Percentiles rank a stretch among this genome's conserved stretches.
These are phyloP conservation scores for Gracilinanus agilis DNA, from an alignment of 2,113 vertebrate species.

Conservation along the genomic window DNA sequence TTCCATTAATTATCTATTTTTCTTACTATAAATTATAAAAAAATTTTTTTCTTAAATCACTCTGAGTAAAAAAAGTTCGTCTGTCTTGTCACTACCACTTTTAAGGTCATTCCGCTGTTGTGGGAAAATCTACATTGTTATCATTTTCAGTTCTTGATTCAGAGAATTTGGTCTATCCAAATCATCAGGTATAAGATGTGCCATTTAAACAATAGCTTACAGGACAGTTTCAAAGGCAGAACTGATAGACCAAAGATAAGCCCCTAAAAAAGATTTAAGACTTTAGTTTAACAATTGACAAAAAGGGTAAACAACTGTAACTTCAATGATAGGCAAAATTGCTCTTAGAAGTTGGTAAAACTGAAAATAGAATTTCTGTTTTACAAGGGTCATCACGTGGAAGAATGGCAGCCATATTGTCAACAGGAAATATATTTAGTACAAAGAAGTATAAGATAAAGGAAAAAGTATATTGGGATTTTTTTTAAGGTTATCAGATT, in stretches of 20 bases:
- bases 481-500: conserved; percentile 8
- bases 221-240: not conserved
- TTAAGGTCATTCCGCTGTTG: not conserved
- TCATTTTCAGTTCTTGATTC: not conserved
- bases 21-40: not conserved
- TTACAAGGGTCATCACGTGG: not conserved
- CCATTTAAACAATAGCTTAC: not conserved
- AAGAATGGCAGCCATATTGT: not conserved
- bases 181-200: not conserved
- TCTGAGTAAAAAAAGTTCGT: not conserved
- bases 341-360: not conserved
- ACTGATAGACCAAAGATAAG: not conserved
- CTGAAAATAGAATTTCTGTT: not conserved
- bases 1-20: not conserved
- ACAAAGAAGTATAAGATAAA: not conserved
- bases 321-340: not conserved
- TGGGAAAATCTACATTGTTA: not conserved
- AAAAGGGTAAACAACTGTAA: not conserved
- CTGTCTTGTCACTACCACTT: not conserved
- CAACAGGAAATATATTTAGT: not conserved
- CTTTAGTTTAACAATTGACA: not conserved
- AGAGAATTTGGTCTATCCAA: not conserved
- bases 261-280: not conserved
- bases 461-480: conserved; percentile 10
- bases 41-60: not conserved